Conservation (phyloP, 2,113 vertebrate genomes). For the Silurus asotus region DNA sequence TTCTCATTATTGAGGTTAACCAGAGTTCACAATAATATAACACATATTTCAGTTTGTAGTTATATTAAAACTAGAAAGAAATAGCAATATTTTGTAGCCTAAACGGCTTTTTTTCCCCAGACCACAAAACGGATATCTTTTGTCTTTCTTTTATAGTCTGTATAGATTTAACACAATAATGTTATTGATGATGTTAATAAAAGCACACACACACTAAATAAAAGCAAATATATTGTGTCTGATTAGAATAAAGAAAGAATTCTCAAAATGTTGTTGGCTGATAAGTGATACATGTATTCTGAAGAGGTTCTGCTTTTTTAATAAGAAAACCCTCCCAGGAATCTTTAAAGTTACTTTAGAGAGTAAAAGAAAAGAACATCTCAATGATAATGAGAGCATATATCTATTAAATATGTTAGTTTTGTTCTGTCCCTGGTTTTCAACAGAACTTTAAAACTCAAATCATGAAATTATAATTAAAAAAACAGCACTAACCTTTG, state of each 20-base stretch:
- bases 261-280: not conserved
- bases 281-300: not conserved
- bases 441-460: conserved; percentile 6
- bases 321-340: not conserved
- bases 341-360: not conserved
- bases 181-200: not conserved
- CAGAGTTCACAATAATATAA: not conserved
- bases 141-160: not conserved
- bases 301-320: not conserved
- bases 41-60: not conserved
- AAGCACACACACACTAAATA: not conserved
- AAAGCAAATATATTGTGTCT: not conserved
- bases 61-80: not conserved
- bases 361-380: not conserved
- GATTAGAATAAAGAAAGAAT: not conserved
- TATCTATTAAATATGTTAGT: conserved; percentile 64
- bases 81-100: not conserved
- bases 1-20: not conserved
- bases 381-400: conserved; percentile 22
- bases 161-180: not conserved
- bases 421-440: conserved; percentile 2
- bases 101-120: not conserved
- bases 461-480: not conserved
- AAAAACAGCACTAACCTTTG: conserved; percentile 80
- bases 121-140: not conserved